Conservation (phyloP, 1,140 invertebrate species). For the Hypsibius dujardini region DNA sequence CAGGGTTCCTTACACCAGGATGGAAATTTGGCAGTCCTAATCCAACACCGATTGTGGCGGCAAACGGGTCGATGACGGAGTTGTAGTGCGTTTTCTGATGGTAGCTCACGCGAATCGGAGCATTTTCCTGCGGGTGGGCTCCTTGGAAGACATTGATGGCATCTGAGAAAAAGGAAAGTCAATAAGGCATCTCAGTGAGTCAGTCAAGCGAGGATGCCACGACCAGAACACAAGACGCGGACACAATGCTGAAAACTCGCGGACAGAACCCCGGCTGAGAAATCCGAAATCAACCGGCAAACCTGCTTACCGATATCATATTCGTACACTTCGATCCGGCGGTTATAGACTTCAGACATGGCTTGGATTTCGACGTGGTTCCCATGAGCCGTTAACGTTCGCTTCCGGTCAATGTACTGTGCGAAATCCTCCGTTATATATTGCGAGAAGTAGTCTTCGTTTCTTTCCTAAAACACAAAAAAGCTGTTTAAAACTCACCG, state of each 20-base stretch:
- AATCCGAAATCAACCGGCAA: conserved; percentile 23
- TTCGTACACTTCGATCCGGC: conserved; percentile 78
- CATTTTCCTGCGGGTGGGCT: conserved; percentile 50
- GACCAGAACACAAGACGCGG: background rate
- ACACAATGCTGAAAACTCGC: too few species aligned
- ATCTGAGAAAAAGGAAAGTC: conserved; percentile 37
- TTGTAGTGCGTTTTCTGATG: conserved; percentile 78
- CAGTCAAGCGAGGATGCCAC: background rate
- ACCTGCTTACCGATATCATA: conserved; percentile 52
- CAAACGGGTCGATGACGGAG: conserved; percentile 69
- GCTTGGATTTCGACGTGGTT: conserved; percentile 89
- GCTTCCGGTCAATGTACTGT: conserved; percentile 61
- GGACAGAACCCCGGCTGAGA: background rate
- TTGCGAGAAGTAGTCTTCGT: conserved; percentile 74
- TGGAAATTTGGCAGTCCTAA: conserved; percentile 65
- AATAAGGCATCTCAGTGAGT: background rate
- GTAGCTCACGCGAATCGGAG: conserved; percentile 71
- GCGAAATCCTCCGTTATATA: conserved; percentile 82
- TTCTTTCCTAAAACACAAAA: conserved; percentile 45
- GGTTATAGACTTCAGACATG: conserved; percentile 76
- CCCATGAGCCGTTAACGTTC: conserved; percentile 59
- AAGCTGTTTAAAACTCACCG: background rate
- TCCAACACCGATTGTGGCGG: conserved; percentile 60
- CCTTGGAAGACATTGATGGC: conserved; percentile 80
- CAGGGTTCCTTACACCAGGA: conserved; percentile 42